Evolutionary conservation across 2,113 vertebrate genomes (phyloP).

Genomic region (Xenopus laevis): DNA sequence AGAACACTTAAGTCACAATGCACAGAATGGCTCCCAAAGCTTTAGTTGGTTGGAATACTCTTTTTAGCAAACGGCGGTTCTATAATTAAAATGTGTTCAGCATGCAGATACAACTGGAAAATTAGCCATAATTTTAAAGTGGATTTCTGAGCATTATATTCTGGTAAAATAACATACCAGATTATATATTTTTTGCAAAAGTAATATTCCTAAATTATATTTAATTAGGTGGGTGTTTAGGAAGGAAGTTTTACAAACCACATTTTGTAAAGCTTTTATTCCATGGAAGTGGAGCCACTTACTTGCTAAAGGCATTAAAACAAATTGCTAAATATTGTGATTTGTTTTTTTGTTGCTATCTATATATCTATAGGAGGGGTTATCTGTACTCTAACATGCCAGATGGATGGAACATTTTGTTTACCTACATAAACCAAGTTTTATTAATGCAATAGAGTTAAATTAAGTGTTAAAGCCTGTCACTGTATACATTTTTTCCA

Average conservation of each 20-base stretch:
- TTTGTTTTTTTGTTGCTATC: no score
- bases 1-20: conserved; percentile 32
- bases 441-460: no score
- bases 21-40: conserved; percentile 8
- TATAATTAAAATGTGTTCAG: conserved; percentile 39
- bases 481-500: no score
- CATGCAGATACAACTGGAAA: conserved; percentile 40
- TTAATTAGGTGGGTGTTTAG: conserved; percentile 56
- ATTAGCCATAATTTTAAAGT: conserved; percentile 40
- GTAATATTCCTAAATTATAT: conserved; percentile 60
- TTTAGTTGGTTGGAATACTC: not conserved
- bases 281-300: no score
- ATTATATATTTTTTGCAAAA: conserved; percentile 43
- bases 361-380: no score
- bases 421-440: no score
- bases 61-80: conserved; percentile 11
- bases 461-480: no score
- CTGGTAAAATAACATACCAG: conserved; percentile 11
- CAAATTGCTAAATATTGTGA: no score
- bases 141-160: conserved; percentile 24
- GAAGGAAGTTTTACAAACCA: conserved; percentile 8
- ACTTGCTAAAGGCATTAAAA: no score
- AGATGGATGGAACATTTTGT: no score
- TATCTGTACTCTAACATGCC: no score
- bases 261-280: not conserved